Percentiles rank a stretch among this genome's conserved stretches.
Evolutionary conservation across 2,888 invertebrate species (phyloP).

Genomic region (Sarcophaga subvicina): DNA sequence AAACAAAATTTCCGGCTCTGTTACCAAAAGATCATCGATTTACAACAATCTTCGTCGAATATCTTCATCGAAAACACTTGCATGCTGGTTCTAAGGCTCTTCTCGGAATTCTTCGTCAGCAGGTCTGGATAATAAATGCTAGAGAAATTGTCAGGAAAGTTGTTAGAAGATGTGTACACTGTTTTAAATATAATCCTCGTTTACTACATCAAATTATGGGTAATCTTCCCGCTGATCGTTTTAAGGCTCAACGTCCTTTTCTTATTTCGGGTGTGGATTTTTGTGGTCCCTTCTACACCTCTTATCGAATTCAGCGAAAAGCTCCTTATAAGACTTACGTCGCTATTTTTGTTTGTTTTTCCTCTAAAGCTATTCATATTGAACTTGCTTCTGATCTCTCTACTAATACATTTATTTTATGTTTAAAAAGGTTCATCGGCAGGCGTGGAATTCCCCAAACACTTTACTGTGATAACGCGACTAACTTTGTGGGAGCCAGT

Average conservation of each 20-base stretch:
- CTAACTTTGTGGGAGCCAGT: constrained; percentile 43
- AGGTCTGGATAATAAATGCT: background rate
- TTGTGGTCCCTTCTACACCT: constrained; percentile 55
- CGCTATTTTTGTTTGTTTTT: constrained; percentile 60
- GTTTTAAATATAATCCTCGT: too few relatives aligned
- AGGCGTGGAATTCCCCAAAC: constrained; percentile 20
- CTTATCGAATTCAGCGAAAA: constrained; percentile 47
- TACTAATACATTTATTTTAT: constrained; percentile 64
- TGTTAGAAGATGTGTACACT: too few relatives aligned
- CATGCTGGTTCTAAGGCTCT: background rate
- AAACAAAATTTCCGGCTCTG: background rate
- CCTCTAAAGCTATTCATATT: constrained; percentile 65
- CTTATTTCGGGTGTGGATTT: constrained; percentile 65
- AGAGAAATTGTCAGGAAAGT: too few relatives aligned
- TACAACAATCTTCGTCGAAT: constrained; percentile 12
- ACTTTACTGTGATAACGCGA: constrained; percentile 36
- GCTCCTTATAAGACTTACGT: constrained; percentile 46
- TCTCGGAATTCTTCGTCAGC: background rate
- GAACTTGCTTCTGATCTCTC: constrained; percentile 66
- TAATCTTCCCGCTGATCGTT: constrained; percentile 47
- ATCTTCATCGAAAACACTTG: constrained; percentile 16
- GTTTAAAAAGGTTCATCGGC: constrained; percentile 49
- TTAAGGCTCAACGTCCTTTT: constrained; percentile 60
- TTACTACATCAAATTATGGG: constrained; percentile 40
- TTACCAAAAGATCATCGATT: background rate